Evolutionary conservation across 2,797 vertebrate genomes (phyloP).

Genomic region (Characodon lateralis): DNA sequence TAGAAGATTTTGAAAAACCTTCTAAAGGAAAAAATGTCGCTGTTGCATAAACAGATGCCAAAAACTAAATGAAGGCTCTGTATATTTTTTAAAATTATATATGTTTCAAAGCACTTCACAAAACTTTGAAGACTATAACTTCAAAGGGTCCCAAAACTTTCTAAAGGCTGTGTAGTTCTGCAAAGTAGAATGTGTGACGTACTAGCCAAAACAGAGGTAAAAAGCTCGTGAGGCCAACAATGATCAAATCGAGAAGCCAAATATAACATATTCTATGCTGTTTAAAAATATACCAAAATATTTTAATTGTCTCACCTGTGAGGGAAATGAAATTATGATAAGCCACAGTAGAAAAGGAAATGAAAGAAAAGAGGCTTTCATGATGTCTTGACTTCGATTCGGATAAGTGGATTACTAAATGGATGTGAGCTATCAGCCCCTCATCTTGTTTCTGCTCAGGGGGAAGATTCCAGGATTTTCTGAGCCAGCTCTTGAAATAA

Average conservation of each 20-base stretch:
- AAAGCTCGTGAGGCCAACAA: background rate
- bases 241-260: conserved; percentile 4
- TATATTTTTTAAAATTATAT: background rate
- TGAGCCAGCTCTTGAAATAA: conserved; percentile 49
- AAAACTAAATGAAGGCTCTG: background rate
- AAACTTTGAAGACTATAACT: background rate
- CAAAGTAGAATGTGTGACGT: conserved; percentile 3
- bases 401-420: conserved; percentile 59
- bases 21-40: conserved; percentile 4
- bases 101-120: background rate
- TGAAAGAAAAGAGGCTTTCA: conserved; percentile 16
- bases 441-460: conserved; percentile 46
- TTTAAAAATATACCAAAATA: conserved; percentile 17
- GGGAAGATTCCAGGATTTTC: conserved; percentile 33
- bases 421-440: conserved; percentile 40
- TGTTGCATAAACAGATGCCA: background rate
- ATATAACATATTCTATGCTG: conserved; percentile 15
- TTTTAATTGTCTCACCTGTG: conserved; percentile 33
- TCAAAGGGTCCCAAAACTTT: background rate
- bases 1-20: no score
- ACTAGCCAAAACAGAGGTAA: background rate
- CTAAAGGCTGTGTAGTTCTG: background rate
- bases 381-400: conserved; percentile 45
- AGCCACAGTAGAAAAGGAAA: conserved; percentile 19
- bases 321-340: conserved; percentile 31